phyloP scores from a whole-genome alignment of 2,113 vertebrate genomes.

The Chaetodon trifascialis region DNA sequence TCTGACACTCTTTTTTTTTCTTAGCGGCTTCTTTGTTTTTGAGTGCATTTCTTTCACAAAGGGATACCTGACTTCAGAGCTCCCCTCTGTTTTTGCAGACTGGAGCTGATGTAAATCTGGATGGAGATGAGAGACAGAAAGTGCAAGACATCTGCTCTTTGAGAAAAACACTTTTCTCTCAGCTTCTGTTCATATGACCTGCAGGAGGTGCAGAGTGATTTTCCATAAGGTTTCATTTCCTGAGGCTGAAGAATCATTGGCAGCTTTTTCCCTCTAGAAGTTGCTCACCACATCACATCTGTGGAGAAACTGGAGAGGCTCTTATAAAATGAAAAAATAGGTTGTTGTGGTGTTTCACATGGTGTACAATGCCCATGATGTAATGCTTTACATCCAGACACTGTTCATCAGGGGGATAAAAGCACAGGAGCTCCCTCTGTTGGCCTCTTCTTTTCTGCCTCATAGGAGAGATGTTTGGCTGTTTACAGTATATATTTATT shows the following conservation, averaged over 20 bases:
- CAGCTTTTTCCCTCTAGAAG: not conserved
- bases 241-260: constrained; percentile 24
- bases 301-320: constrained; percentile 4
- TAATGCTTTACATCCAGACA: constrained; percentile 43
- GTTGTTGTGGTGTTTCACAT: constrained; percentile 40
- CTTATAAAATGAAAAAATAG: constrained; percentile 33
- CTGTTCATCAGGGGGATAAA: constrained; percentile 21
- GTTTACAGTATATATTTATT: not conserved
- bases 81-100: not conserved
- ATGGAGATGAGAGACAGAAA: constrained; percentile 9
- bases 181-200: constrained; percentile 18
- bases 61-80: not conserved
- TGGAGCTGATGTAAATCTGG: constrained; percentile 12
- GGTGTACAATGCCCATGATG: constrained; percentile 40
- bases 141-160: not conserved
- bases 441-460: constrained; percentile 23
- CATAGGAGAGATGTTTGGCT: not conserved
- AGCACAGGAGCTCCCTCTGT: constrained; percentile 70
- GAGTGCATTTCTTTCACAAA: constrained; percentile 35
- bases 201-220: constrained; percentile 26
- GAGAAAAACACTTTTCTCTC: constrained; percentile 6
- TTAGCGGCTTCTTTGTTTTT: constrained; percentile 60
- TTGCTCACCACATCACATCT: constrained; percentile 6
- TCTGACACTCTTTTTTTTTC: constrained; percentile 44
- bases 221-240: constrained; percentile 31